Evolutionary conservation across 2,113 vertebrate species (phyloP), one percentile per base, ranked within the genome.

Genomic region (Hippocampus mohnikei): DNA sequence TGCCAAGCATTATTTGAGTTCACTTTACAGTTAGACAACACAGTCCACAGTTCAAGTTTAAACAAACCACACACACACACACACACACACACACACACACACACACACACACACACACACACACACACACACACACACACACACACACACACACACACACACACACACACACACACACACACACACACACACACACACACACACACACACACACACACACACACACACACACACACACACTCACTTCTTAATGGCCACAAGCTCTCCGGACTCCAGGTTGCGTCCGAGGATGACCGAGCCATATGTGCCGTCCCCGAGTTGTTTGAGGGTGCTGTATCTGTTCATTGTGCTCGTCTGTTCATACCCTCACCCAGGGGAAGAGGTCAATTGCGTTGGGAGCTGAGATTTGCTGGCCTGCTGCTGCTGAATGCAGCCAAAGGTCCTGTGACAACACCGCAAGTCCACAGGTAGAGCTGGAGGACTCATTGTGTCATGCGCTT

Each of bases 191-290:
- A 97, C 96, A 12, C 5, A 71, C n/a, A 90, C 94, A 93, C 88
- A 97, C 96, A 12, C 5, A 71, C n/a, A 90, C 94, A 93, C 88
- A 97, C 96, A 12, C 5, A 71, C n/a, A 90, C 94, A 93, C 88
- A 97, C 96, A 12, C 5, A 71, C n/a, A 90, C 94, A n/a, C 6
- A 58, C 10, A 55, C 10, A 12, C 5, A 71, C n/a, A 90, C 94
- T 93, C 88, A 97, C 96, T 95, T 97, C 88, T 98, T 98, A 89
- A 98, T 97, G 76, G 96, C 96, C 53, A 98, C 96, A 23, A 98
- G 91, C 79, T 98, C 96, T 75, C 96, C 96, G n/a, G 94, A 95
- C 84, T 98, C 96, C 71, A 95, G 90, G 86, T 95, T 95, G 83
- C 94, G 95, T 75, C 95, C 95, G 55, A 98, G 94, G 79, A 98